Base-by-base conservation (phyloP, 1,140 invertebrate genomes). In the Anadara kagoshimensis region DNA sequence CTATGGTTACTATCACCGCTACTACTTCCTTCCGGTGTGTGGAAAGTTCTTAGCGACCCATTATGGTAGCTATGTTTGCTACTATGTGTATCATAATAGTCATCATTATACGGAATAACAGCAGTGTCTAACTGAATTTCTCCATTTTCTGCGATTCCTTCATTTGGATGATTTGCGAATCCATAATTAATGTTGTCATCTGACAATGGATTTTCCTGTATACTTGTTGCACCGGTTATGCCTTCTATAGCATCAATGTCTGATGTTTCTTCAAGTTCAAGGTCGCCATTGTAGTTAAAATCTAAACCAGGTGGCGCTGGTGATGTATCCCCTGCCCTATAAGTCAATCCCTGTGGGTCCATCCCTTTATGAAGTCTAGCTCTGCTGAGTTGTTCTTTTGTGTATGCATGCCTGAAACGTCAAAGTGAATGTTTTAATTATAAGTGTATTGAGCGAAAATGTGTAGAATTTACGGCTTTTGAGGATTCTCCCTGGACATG, bases 41-140 rank as follows among this genome's bases (percentile, higher is more conserved):
- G 63, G 45, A 76, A 73, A 20, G 45, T 72, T 57, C 61, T 78
- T 24, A 73, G 51, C n/a, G 69, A 54, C 16, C 59, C 51, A 24
- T 73, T 62, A 8, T 67, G 62, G 63, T 69, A 75, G 57, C 51
- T 63, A 59, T 73, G 41, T 41, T 24, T 44, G 47, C 18, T 14
- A 36, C 45, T 24, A 20, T 8, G 16, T 20, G 24, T 73, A 5
- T 45, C 36, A 51, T 64, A 64, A 20, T 69, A 53, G 4, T 61
- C 67, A 1, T 69, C 57, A 57, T 56, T 45, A 70, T 79, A 81
- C 0, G 79, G 79, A 29, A 73, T 76, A 24, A 81, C 75, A 3
- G 79, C 77, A 44, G 79, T 81, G 58, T 81, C 77, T n/a, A 81
- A 70, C 16, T 77, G 79, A 29, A 81, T 81, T 49, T 81, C 79